These are phyloP conservation scores for Spea hammondii DNA, from an alignment of 2,797 vertebrate species.

Conservation along the genomic window DNA sequence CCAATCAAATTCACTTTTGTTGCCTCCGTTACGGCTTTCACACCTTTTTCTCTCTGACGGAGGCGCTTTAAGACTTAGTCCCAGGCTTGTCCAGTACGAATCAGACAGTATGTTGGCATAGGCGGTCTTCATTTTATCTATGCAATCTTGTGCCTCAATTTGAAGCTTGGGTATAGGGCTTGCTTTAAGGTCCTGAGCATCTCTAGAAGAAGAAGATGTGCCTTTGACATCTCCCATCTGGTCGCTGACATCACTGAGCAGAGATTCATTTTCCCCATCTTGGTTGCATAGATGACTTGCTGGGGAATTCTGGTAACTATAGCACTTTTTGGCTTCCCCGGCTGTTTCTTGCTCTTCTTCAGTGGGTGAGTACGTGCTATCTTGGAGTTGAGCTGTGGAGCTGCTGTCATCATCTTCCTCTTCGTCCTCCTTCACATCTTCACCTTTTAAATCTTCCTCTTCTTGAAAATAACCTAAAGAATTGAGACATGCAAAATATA, in stretches of 20 bases:
- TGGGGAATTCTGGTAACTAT: conserved; percentile 95
- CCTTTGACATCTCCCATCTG: conserved; percentile 88
- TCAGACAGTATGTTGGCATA: conserved; percentile 97
- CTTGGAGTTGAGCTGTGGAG: conserved; percentile 82
- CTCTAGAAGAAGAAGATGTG: conserved; percentile 71
- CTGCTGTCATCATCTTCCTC: conserved; percentile 81
- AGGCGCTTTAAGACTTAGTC: conserved; percentile 88
- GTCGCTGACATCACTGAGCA: conserved; percentile 89
- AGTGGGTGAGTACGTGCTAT: conserved; percentile 82
- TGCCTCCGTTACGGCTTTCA: conserved; percentile 84
- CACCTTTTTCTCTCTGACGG: conserved; percentile 84
- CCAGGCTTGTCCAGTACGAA: conserved; percentile 95
- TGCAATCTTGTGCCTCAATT: conserved; percentile 81
- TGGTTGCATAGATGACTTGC: conserved; percentile 91
- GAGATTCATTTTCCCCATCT: conserved; percentile 89
- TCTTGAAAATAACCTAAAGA: conserved; percentile 90
- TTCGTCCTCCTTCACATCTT: conserved; percentile 81
- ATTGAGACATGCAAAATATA: conserved; percentile 5
- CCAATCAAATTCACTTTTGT: conserved; percentile 94
- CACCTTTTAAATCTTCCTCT: conserved; percentile 80
- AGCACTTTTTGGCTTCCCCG: conserved; percentile 86
- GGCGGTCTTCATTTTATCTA: conserved; percentile 96
- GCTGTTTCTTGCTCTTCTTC: conserved; percentile 87
- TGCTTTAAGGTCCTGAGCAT: conserved; percentile 76
- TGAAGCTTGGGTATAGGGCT: conserved; percentile 72